Evolutionary conservation across 2,888 invertebrate genomes (phyloP).

Genomic region (Andricus quercusramuli): DNA sequence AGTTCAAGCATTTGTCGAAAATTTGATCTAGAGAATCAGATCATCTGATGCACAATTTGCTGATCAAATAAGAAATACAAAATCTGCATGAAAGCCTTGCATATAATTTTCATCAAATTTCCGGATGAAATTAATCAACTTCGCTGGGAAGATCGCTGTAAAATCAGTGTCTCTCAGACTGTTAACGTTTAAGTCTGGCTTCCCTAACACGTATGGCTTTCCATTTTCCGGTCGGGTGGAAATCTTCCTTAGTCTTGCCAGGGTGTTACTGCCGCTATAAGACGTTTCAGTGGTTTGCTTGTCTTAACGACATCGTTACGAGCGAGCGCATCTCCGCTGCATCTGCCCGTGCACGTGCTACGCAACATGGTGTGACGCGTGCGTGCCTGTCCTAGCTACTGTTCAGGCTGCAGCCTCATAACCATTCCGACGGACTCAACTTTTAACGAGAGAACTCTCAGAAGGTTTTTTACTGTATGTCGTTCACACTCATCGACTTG

Average conservation of each 20-base stretch:
- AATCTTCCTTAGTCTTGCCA: conserved; percentile 50
- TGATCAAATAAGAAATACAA: too few relatives aligned
- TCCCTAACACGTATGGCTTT: conserved; percentile 49
- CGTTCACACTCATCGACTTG: conserved; percentile 29
- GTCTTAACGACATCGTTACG: conserved; percentile 67
- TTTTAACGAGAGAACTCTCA: conserved; percentile 36
- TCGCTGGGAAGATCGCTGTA: neutral
- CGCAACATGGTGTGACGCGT: conserved; percentile 42
- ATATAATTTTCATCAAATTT: too few relatives aligned
- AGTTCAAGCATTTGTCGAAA: too few relatives aligned
- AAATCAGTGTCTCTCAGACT: conserved; percentile 10
- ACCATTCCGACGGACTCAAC: conserved; percentile 16
- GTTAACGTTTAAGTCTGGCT: conserved; percentile 22
- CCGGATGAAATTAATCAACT: too few relatives aligned
- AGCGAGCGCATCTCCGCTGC: conserved; percentile 44
- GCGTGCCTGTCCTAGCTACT: conserved; percentile 6
- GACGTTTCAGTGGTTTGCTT: conserved; percentile 57
- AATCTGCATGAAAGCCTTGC: too few relatives aligned
- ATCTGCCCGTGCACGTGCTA: conserved; percentile 51
- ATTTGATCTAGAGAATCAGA: too few relatives aligned
- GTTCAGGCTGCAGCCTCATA: conserved; percentile 29
- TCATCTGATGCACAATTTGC: too few relatives aligned
- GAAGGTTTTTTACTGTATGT: conserved; percentile 10
- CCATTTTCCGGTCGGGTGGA: conserved; percentile 59
- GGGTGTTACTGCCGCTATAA: conserved; percentile 48